Conservation (phyloP, 2,113 vertebrate genomes). For the Mobula birostris region DNA sequence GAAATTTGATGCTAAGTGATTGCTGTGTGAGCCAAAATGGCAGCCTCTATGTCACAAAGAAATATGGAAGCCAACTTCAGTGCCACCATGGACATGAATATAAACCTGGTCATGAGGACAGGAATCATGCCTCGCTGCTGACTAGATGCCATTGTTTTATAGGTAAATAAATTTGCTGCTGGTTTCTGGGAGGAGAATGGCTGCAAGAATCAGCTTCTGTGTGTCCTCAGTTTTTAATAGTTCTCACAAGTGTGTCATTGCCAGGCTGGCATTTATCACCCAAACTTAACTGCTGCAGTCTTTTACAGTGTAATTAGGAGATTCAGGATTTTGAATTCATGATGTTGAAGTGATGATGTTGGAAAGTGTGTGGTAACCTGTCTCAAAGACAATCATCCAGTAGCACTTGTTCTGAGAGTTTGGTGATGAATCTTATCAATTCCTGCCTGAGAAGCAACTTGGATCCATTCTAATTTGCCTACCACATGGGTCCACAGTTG, state of each 20-base stretch:
- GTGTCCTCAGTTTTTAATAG: background rate
- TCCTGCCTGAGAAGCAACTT: too few species aligned
- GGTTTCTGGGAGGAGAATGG: background rate
- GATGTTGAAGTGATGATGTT: background rate
- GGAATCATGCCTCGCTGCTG: background rate
- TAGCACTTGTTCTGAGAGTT: too few species aligned
- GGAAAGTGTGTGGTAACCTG: background rate
- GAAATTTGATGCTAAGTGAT: too few species aligned
- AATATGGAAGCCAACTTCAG: background rate
- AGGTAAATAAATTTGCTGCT: background rate
- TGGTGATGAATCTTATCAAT: too few species aligned
- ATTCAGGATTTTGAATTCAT: too few species aligned
- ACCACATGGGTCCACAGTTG: too few species aligned
- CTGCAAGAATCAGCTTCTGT: background rate
- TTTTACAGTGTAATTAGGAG: too few species aligned
- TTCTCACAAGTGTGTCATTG: background rate
- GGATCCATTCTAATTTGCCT: too few species aligned
- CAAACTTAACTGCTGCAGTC: background rate
- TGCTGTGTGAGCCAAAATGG: too few species aligned
- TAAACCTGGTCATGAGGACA: background rate
- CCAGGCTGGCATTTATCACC: background rate
- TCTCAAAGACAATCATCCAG: too few species aligned
- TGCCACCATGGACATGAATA: too few species aligned
- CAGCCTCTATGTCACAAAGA: too few species aligned
- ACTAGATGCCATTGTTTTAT: background rate